Percentiles rank a stretch among this genome's conserved stretches.
Conservation (phyloP, 2,888 invertebrate species). For the Cheilosia soror region DNA sequence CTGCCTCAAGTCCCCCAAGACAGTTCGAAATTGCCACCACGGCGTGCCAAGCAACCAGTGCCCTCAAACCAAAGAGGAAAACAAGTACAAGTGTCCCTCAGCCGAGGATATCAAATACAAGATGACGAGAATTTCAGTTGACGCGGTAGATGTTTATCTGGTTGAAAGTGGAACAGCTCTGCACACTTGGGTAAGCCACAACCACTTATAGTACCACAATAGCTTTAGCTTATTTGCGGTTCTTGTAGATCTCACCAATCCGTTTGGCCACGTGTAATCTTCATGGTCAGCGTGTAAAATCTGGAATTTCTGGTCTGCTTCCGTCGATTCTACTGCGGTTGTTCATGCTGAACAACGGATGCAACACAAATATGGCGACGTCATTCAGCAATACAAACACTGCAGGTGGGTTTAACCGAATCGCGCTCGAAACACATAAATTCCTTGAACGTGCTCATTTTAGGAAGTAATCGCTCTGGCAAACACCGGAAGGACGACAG, state of each 20-base stretch:
- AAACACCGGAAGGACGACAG: conserved; percentile 81
- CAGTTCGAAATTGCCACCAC: conserved; percentile 91
- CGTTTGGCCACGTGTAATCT: conserved; percentile 96
- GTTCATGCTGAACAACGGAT: conserved; percentile 86
- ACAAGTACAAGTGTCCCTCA: conserved; percentile 91
- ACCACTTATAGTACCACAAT: too few species aligned
- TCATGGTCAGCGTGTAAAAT: conserved; percentile 95
- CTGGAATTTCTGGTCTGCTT: conserved; percentile 93
- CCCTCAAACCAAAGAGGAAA: conserved; percentile 88
- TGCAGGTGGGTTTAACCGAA: conserved; percentile 79
- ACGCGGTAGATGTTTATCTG: conserved; percentile 94
- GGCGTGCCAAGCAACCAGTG: conserved; percentile 89
- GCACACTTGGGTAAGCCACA: conserved; percentile 89
- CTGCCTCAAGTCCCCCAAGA: conserved; percentile 92
- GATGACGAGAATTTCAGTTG: conserved; percentile 94
- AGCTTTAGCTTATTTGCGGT: background rate
- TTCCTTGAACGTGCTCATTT: background rate
- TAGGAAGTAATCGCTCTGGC: conserved; percentile 83
- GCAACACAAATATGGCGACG: conserved; percentile 82
- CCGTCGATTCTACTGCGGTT: conserved; percentile 89
- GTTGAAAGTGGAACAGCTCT: conserved; percentile 95
- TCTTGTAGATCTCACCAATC: conserved; percentile 90
- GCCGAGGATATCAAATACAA: conserved; percentile 95
- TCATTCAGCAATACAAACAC: conserved; percentile 88
- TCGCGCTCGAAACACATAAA: background rate